Conservation (phyloP, 2,113 vertebrate species). For the Sterna hirundo region DNA sequence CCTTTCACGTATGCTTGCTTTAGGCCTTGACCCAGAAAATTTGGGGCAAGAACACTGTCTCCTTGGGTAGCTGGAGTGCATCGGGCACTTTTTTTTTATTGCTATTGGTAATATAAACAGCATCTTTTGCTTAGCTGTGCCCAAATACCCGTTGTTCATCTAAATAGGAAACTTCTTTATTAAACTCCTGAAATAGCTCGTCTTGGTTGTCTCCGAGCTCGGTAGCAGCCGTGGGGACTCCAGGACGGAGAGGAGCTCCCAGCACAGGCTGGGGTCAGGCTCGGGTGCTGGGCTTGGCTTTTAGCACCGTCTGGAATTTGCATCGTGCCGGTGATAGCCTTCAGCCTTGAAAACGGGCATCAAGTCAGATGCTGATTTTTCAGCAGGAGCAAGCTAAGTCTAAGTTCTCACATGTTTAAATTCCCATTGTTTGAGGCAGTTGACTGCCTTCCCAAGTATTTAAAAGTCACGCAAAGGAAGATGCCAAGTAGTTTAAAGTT, state of each 20-base stretch:
- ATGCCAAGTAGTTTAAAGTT: not conserved
- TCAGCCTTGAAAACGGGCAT: not conserved
- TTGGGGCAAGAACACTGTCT: not conserved
- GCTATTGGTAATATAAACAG: not conserved
- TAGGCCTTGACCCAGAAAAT: not conserved
- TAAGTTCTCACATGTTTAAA: not conserved
- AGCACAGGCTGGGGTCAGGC: too few relatives aligned
- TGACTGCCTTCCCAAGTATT: not conserved
- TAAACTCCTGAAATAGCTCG: not conserved
- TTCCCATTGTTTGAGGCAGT: not conserved
- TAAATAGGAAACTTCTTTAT: not conserved
- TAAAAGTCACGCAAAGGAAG: fast-evolving
- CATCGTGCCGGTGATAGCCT: not conserved
- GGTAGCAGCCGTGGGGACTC: fast-evolving
- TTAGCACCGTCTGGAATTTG: not conserved
- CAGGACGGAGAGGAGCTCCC: not conserved
- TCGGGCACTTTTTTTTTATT: not conserved
- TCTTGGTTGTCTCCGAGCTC: not conserved
- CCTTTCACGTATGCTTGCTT: not conserved
- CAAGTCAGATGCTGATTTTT: not conserved
- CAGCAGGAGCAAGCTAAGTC: not conserved
- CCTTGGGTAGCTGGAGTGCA: not conserved
- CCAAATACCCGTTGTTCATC: not conserved
- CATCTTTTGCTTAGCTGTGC: not conserved
- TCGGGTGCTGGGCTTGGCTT: not conserved